Percentiles rank a stretch among this genome's conserved stretches.
phyloP scores from a whole-genome alignment of 2,888 invertebrate species.

The Molanna angustata region DNA sequence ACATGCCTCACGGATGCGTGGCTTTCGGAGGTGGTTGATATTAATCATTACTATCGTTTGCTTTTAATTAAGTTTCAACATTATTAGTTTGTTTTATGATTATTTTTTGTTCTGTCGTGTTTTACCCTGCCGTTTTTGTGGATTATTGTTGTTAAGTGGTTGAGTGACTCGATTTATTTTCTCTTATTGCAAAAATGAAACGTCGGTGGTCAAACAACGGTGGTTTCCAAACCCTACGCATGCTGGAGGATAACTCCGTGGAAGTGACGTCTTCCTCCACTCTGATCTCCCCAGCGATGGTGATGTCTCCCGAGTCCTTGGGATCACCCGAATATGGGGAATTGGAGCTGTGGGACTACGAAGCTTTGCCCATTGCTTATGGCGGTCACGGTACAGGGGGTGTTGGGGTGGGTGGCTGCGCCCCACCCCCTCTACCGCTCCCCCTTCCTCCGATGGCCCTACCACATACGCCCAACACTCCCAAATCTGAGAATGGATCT shows the following conservation, averaged over 20 bases:
- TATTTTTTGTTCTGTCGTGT: not conserved
- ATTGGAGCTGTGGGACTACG: conserved; percentile 78
- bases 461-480: conserved; percentile 47
- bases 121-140: not conserved
- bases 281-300: conserved; percentile 68
- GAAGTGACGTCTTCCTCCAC: conserved; percentile 77
- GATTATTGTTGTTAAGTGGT: not conserved
- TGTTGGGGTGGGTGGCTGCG: conserved; percentile 50
- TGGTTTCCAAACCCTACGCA: conserved; percentile 62
- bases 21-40: conserved; percentile 34
- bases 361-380: conserved; percentile 45
- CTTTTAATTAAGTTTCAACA: not conserved
- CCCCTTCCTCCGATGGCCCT: conserved; percentile 50
- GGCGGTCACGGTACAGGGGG: conserved; percentile 42
- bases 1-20: conserved; percentile 40
- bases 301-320: conserved; percentile 74
- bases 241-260: conserved; percentile 70
- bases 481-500: conserved; percentile 55
- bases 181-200: no score
- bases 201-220: conserved; percentile 76
- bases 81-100: not conserved
- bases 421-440: conserved; percentile 42
- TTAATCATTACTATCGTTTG: not conserved
- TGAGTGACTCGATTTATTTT: not conserved
- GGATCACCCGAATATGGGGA: conserved; percentile 76